Evolutionary conservation across 2,113 vertebrate genomes (phyloP).

Genomic region (Pangasianodon hypophthalmus): DNA sequence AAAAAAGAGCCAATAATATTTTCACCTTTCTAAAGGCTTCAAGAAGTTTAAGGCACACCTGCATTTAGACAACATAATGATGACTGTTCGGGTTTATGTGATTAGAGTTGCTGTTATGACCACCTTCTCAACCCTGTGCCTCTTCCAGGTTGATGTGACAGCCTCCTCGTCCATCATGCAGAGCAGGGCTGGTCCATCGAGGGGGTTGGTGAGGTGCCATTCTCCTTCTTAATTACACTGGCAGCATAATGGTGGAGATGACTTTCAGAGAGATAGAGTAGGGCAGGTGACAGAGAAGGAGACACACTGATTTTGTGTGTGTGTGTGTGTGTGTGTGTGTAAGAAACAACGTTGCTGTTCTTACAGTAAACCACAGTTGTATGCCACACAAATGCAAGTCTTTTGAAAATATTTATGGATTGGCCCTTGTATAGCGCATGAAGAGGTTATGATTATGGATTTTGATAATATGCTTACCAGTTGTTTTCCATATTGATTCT

Average conservation of each 20-base stretch:
- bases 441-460: background rate
- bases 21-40: background rate
- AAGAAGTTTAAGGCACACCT: background rate
- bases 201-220: constrained; percentile 72
- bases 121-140: constrained; percentile 6
- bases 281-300: constrained; percentile 60
- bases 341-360: background rate
- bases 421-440: background rate
- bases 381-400: background rate
- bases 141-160: constrained; percentile 73
- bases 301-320: constrained; percentile 62
- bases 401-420: background rate
- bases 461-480: background rate
- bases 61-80: constrained; percentile 32
- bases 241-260: constrained; percentile 70
- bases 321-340: constrained; percentile 62
- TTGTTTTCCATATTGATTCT: background rate
- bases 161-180: constrained; percentile 72
- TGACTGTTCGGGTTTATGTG: constrained; percentile 34
- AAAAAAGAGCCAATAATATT: background rate
- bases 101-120: constrained; percentile 38
- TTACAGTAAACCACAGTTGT: background rate
- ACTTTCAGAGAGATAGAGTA: constrained; percentile 66
- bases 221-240: constrained; percentile 74
- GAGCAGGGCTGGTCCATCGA: constrained; percentile 61